These are phyloP conservation scores for Xyrichtys novacula DNA, from an alignment of 2,797 vertebrate species.

Conservation along the genomic window DNA sequence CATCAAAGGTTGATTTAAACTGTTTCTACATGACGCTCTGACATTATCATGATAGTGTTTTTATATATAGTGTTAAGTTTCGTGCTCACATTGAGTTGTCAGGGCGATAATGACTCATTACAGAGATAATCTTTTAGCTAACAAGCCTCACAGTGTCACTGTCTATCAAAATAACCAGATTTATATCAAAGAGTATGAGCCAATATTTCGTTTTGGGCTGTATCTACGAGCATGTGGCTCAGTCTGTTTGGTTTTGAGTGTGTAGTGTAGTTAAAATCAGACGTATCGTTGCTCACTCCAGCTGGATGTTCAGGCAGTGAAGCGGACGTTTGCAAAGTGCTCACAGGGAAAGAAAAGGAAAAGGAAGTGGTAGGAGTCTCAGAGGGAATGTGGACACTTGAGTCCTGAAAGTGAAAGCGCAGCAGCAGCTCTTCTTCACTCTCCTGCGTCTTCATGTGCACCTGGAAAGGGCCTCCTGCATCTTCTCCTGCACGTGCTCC, in stretches of 20 bases:
- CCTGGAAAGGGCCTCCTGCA: slow-evolving; percentile 81
- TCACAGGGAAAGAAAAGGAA: not conserved
- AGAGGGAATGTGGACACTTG: slow-evolving; percentile 37
- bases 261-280: not conserved
- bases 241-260: not conserved
- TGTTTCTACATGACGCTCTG: not conserved
- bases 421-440: slow-evolving; percentile 22
- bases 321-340: slow-evolving; percentile 26
- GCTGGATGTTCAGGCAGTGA: not conserved
- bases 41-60: not conserved
- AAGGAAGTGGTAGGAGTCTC: not conserved
- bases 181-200: not conserved
- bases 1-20: not conserved
- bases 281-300: not conserved
- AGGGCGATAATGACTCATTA: not conserved
- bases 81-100: not conserved
- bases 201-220: no score
- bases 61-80: not conserved
- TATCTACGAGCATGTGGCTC: no score
- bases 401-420: slow-evolving; percentile 10
- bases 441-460: slow-evolving; percentile 74
- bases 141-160: not conserved
- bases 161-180: not conserved
- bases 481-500: slow-evolving; percentile 82
- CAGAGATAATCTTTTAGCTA: not conserved